Evolutionary conservation across 2,797 vertebrate genomes (phyloP).

Genomic region (Merluccius polli): DNA sequence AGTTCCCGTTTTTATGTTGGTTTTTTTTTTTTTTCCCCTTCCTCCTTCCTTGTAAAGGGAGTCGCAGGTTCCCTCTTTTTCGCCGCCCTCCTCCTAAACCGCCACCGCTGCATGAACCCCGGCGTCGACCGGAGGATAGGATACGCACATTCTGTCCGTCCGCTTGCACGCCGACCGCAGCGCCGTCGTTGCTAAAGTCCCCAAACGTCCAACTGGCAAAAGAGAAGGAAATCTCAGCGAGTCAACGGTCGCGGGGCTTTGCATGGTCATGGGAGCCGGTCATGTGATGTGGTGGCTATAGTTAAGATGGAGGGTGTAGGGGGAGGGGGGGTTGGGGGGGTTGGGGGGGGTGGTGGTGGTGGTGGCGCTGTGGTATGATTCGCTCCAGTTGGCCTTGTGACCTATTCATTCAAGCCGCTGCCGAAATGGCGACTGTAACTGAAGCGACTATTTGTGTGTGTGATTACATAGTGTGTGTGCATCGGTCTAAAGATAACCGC

Average conservation of each 20-base stretch:
- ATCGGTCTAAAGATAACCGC: too few relatives aligned
- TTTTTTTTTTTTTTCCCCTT: slow-evolving; percentile 35
- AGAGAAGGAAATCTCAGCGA: too few relatives aligned
- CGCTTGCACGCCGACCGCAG: background rate
- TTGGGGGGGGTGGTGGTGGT: too few relatives aligned
- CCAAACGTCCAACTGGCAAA: too few relatives aligned
- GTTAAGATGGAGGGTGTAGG: background rate
- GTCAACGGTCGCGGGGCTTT: slow-evolving; percentile 15
- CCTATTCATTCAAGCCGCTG: background rate
- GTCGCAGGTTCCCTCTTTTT: slow-evolving; percentile 48
- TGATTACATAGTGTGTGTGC: background rate
- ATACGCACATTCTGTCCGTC: background rate
- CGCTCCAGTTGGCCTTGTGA: background rate
- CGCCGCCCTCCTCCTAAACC: slow-evolving; percentile 10
- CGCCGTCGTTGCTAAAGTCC: too few relatives aligned
- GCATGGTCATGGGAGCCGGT: slow-evolving; percentile 55
- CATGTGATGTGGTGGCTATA: slow-evolving; percentile 69
- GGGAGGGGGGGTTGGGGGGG: too few relatives aligned
- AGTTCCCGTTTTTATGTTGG: slow-evolving; percentile 46
- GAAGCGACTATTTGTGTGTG: background rate
- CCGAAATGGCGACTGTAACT: background rate
- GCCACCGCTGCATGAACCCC: slow-evolving; percentile 7
- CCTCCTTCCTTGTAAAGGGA: slow-evolving; percentile 13
- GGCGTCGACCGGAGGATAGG: background rate
- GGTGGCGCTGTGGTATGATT: background rate